Percentiles rank a stretch among this genome's conserved stretches.
Conservation (phyloP, 2,797 vertebrate species). For the Hippopotamyrus pictus region DNA sequence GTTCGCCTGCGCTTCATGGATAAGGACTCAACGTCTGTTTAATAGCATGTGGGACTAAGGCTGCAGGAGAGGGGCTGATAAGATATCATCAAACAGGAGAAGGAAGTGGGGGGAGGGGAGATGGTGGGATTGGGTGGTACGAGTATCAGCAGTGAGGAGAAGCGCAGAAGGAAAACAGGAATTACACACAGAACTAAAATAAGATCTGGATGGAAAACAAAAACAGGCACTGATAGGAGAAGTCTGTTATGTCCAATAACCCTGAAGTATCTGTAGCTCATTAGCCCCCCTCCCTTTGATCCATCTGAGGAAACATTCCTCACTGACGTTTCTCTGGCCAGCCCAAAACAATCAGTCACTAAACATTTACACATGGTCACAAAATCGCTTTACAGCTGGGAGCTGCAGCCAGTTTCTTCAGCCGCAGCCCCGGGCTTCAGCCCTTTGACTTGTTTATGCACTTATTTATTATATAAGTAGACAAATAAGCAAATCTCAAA, state of each 20-base stretch:
- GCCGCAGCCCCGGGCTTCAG: not conserved
- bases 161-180: not conserved
- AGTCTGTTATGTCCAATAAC: not conserved
- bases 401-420: not conserved
- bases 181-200: not conserved
- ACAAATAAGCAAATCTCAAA: not conserved
- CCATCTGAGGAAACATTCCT: not conserved
- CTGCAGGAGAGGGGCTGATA: not conserved
- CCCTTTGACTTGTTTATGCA: not conserved
- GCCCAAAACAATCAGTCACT: not conserved
- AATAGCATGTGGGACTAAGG: not conserved
- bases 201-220: not conserved
- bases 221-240: not conserved
- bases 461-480: not conserved
- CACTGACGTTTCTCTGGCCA: not conserved
- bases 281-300: not conserved
- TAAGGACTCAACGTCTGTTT: not conserved
- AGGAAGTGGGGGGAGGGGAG: not conserved
- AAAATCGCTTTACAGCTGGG: not conserved
- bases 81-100: not conserved
- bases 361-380: slow-evolving; percentile 1
- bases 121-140: not conserved
- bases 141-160: not conserved
- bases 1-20: not conserved
- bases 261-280: not conserved